phyloP scores from a whole-genome alignment of 2,797 vertebrate genomes.

The Sardinella longiceps region DNA sequence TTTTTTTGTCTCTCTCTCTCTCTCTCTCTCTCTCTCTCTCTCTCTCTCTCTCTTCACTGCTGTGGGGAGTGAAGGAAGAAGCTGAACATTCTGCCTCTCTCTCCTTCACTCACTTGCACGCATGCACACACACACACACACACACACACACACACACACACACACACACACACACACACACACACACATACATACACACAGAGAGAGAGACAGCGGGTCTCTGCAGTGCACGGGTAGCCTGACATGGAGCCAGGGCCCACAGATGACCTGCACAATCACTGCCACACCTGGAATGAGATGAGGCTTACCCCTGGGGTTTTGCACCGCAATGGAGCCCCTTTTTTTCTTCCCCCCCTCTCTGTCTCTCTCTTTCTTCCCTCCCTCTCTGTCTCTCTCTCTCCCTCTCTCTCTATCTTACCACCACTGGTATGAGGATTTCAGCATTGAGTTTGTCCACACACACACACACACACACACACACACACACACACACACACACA shows the following conservation, averaged over 20 bases:
- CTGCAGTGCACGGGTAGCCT: slow-evolving; percentile 45
- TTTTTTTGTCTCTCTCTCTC: background rate
- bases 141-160: slow-evolving; percentile 2
- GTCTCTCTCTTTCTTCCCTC: too few species aligned
- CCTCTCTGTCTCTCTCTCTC: too few species aligned
- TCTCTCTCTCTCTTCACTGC: background rate
- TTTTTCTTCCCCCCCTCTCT: too few species aligned
- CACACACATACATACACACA: too few species aligned
- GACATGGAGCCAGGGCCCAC: slow-evolving; percentile 56
- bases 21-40: background rate
- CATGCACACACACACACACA: background rate
- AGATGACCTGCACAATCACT: slow-evolving; percentile 65
- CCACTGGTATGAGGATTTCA: too few species aligned
- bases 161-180: background rate
- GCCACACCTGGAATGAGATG: slow-evolving; percentile 60
- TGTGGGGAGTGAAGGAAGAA: background rate
- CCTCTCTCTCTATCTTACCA: too few species aligned
- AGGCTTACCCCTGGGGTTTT: slow-evolving; percentile 39
- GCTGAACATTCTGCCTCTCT: slow-evolving; percentile 57
- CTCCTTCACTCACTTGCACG: background rate
- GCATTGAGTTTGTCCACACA: too few species aligned
- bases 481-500: too few species aligned
- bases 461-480: too few species aligned
- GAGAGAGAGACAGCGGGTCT: too few species aligned
- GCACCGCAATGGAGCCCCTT: background rate